These are phyloP conservation scores for Drosophila elegans DNA, from an alignment of 1,140 invertebrate species.

Conservation along the genomic window DNA sequence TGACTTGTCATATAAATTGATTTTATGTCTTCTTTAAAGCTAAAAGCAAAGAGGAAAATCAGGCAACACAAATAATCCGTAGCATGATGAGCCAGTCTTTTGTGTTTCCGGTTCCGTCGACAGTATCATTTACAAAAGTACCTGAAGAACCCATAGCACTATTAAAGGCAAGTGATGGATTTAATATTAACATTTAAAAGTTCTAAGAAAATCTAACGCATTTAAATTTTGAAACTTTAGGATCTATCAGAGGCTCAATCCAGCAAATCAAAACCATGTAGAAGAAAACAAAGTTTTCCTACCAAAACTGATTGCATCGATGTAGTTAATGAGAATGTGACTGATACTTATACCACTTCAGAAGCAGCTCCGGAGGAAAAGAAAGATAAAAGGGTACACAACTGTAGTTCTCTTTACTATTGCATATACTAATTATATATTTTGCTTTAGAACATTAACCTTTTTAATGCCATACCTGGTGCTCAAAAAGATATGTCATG, in stretches of 20 bases:
- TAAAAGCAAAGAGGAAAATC: constrained; percentile 85
- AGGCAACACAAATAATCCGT: constrained; percentile 90
- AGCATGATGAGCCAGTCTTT: constrained; percentile 90
- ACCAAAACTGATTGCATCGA: constrained; percentile 74
- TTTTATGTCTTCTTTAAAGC: constrained; percentile 25
- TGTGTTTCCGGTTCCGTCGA: constrained; percentile 87
- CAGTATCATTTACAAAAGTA: constrained; percentile 68
- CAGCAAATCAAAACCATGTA: constrained; percentile 69
- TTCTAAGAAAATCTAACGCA: neutral
- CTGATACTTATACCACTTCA: constrained; percentile 48
- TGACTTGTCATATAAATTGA: no score
- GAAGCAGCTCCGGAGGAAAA: constrained; percentile 54
- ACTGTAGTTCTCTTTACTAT: neutral
- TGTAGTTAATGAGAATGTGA: constrained; percentile 48
- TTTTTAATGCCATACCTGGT: constrained; percentile 53
- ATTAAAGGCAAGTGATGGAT: constrained; percentile 64
- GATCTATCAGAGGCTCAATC: constrained; percentile 69
- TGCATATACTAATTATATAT: neutral
- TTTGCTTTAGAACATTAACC: constrained; percentile 48
- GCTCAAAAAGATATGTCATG: constrained; percentile 90
- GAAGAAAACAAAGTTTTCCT: constrained; percentile 83
- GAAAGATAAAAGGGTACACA: constrained; percentile 70
- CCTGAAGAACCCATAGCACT: constrained; percentile 81
- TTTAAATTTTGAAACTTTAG: constrained; percentile 12
- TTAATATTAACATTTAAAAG: no score